A percentile compares a stretch with the other conserved stretches of the same genome.
Conservation (phyloP, 2,888 invertebrate species). For the Caenorhabditis sp. region DNA sequence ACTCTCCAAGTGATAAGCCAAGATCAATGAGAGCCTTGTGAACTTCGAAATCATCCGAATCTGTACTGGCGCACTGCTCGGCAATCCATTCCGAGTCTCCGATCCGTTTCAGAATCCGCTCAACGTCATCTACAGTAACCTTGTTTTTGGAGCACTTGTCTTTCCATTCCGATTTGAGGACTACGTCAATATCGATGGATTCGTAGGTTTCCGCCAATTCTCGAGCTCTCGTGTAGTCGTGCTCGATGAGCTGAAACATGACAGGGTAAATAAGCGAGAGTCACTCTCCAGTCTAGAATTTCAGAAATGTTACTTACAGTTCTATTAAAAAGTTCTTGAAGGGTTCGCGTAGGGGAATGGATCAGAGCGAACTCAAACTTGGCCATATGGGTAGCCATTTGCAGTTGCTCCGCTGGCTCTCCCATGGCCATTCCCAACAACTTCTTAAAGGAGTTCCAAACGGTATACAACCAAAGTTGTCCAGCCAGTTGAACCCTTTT, state of each 20-base stretch:
- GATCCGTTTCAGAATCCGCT: conserved; percentile 66
- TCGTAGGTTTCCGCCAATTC: conserved; percentile 65
- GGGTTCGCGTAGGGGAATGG: conserved; percentile 72
- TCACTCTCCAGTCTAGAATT: no score
- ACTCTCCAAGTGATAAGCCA: conserved; percentile 54
- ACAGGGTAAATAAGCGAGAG: background rate
- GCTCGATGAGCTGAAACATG: conserved; percentile 66
- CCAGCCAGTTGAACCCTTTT: conserved; percentile 68
- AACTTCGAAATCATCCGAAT: conserved; percentile 58
- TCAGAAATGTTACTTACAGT: conserved; percentile 54
- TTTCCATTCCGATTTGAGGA: conserved; percentile 74
- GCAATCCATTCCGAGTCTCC: conserved; percentile 70
- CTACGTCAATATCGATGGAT: conserved; percentile 66
- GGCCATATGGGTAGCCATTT: conserved; percentile 72
- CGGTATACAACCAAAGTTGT: conserved; percentile 68
- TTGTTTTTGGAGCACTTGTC: conserved; percentile 65
- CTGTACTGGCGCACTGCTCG: conserved; percentile 60
- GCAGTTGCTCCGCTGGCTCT: conserved; percentile 72
- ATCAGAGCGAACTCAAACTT: conserved; percentile 68
- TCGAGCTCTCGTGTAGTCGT: conserved; percentile 67
- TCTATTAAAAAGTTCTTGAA: conserved; percentile 72
- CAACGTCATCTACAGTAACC: conserved; percentile 65
- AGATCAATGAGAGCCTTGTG: conserved; percentile 62
- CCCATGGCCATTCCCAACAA: conserved; percentile 76
- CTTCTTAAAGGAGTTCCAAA: conserved; percentile 71